phyloP scores from a whole-genome alignment of 1,140 invertebrate genomes.

The Drosophila sulfurigaster region DNA sequence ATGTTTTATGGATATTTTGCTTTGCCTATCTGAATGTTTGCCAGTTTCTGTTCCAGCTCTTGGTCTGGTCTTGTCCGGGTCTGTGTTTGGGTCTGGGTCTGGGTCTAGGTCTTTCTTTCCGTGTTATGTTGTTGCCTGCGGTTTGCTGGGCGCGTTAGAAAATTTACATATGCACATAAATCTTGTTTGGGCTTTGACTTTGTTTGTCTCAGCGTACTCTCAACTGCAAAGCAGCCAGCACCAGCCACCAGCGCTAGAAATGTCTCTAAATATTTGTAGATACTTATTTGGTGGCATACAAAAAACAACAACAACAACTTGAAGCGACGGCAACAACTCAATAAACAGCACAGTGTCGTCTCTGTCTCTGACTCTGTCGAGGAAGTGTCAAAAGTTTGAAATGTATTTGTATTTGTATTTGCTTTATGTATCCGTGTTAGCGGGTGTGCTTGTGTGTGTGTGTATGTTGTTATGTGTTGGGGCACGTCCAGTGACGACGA shows the following conservation, averaged over 20 bases:
- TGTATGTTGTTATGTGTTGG: conserved; percentile 10
- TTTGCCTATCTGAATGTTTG: conserved; percentile 67
- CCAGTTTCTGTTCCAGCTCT: conserved; percentile 39
- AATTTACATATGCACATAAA: conserved; percentile 82
- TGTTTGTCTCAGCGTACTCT: conserved; percentile 52
- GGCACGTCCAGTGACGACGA: conserved; percentile 41
- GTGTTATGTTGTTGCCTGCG: conserved; percentile 38
- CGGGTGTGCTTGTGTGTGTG: conserved; percentile 27
- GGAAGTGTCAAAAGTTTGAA: conserved; percentile 78
- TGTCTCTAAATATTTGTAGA: conserved; percentile 81
- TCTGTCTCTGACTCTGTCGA: conserved; percentile 44
- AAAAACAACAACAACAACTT: conserved; percentile 24
- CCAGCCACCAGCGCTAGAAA: conserved; percentile 42
- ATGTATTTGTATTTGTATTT: conserved; percentile 66
- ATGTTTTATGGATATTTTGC: conserved; percentile 72
- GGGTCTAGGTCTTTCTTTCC: conserved; percentile 11
- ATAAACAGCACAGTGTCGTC: conserved; percentile 66
- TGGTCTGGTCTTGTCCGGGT: neutral
- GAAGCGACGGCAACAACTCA: conserved; percentile 72
- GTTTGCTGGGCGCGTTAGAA: conserved; percentile 64
- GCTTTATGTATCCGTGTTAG: conserved; percentile 20
- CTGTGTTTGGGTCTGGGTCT: neutral
- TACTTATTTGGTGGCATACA: conserved; percentile 76
- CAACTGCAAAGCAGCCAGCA: conserved; percentile 19
- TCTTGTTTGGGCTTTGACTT: conserved; percentile 74